These are phyloP conservation scores for Chionoecetes opilio DNA, from an alignment of 1,140 invertebrate species.

Conservation along the genomic window DNA sequence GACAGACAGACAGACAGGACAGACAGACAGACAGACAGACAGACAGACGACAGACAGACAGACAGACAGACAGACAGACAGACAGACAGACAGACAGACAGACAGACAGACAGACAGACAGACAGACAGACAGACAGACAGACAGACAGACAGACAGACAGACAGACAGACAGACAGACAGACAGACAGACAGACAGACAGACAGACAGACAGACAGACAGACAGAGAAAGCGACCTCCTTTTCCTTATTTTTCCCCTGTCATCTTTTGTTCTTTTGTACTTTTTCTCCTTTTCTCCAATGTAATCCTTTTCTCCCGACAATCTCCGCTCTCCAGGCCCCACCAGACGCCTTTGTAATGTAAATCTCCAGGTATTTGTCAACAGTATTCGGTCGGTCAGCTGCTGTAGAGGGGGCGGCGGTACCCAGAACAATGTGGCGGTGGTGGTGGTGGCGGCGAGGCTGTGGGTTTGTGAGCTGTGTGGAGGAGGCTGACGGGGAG, in stretches of 20 bases:
- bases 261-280: background rate
- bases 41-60: background rate
- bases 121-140: background rate
- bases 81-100: no score
- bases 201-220: no score
- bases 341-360: background rate
- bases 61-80: no score
- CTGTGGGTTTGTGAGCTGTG: background rate
- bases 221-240: no score
- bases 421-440: background rate
- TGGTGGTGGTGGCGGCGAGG: background rate
- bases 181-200: no score
- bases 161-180: no score
- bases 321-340: background rate
- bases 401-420: background rate
- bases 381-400: background rate
- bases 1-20: no score
- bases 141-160: no score
- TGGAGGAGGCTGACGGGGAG: background rate
- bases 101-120: background rate
- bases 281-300: background rate
- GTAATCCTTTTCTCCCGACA: background rate
- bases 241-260: no score
- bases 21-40: no score
- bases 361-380: background rate